These are phyloP conservation scores for Hyperoodon ampullatus DNA, from an alignment of 2,113 vertebrate species.

Conservation along the genomic window DNA sequence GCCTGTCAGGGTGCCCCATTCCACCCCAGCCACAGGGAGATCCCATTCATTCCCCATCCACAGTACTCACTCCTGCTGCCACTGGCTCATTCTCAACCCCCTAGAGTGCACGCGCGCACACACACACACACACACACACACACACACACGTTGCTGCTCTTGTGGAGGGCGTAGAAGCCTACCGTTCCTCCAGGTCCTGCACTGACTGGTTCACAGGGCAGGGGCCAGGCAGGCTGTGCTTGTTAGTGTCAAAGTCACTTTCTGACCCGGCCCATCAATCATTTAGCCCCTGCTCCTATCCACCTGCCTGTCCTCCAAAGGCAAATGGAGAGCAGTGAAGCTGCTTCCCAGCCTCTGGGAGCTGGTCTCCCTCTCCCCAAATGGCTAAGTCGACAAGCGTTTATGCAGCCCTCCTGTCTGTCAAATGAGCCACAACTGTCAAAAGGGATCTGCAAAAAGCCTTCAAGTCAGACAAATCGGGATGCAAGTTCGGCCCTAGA, in stretches of 20 bases:
- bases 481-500: neutral
- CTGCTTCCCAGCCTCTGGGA: neutral
- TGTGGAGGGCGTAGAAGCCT: neutral
- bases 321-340: rapidly evolving
- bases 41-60: neutral
- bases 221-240: neutral
- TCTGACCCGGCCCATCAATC: neutral
- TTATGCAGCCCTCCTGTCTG: neutral
- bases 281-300: neutral
- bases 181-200: neutral
- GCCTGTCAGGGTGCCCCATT: neutral
- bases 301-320: neutral
- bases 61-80: neutral
- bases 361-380: neutral
- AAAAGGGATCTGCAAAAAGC: neutral
- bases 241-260: neutral
- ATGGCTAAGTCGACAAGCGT: neutral
- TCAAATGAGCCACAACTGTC: neutral
- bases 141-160: neutral
- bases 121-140: neutral
- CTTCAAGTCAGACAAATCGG: neutral
- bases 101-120: too few relatives aligned
- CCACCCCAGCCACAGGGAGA: neutral
- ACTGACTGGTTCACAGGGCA: neutral
- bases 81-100: neutral